phyloP scores from a whole-genome alignment of 2,888 invertebrate genomes.

The Dione vanillae region DNA sequence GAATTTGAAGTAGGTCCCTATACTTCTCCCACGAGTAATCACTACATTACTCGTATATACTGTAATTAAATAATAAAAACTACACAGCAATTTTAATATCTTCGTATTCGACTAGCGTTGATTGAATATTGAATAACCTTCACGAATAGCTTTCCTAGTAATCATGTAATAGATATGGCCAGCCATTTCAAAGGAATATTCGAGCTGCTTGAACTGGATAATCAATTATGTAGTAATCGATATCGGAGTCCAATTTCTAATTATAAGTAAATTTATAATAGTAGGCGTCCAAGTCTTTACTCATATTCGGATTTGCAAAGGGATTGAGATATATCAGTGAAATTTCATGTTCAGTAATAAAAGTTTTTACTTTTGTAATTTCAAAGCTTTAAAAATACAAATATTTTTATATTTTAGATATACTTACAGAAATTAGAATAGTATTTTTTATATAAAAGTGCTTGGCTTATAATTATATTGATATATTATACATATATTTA shows the following conservation, averaged over 20 bases:
- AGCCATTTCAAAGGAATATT: slow-evolving; percentile 35
- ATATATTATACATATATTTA: too few species aligned
- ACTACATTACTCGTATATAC: not conserved
- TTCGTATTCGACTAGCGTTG: slow-evolving; percentile 19
- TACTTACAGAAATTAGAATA: too few species aligned
- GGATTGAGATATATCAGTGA: too few species aligned
- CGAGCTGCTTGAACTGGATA: slow-evolving; percentile 10
- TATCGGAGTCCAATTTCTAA: slow-evolving; percentile 7
- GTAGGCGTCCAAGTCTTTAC: not conserved
- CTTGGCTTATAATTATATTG: too few species aligned
- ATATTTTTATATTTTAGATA: too few species aligned
- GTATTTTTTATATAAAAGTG: too few species aligned
- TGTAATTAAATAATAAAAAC: slow-evolving; percentile 1
- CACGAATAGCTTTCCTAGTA: slow-evolving; percentile 47
- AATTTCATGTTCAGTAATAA: too few species aligned
- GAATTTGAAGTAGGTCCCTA: too few species aligned
- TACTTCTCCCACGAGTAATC: too few species aligned
- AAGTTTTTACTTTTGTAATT: too few species aligned
- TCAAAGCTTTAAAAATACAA: too few species aligned
- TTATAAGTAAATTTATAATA: not conserved
- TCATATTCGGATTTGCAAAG: too few species aligned
- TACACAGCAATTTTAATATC: slow-evolving; percentile 14
- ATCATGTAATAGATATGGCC: slow-evolving; percentile 43
- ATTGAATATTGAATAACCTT: slow-evolving; percentile 24
- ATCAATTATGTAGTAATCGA: slow-evolving; percentile 17